Conservation (phyloP, 2,888 invertebrate species). For the Oeneis ivallda region DNA sequence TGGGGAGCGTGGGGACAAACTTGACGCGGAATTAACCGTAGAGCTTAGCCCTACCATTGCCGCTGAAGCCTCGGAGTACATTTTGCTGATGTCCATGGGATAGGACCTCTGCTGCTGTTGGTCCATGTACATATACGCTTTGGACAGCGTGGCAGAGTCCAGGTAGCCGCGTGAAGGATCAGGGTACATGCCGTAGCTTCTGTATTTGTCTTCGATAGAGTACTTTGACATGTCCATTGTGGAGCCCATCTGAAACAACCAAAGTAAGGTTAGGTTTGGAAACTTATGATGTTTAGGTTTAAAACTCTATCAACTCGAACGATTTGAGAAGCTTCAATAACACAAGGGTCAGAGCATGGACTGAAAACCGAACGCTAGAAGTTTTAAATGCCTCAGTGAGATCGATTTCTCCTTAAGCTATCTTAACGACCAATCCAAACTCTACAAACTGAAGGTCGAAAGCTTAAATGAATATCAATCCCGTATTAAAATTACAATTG, state of each 20-base stretch:
- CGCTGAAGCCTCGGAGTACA: constrained; percentile 84
- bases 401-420: too few species aligned
- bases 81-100: constrained; percentile 84
- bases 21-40: constrained; percentile 69
- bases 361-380: too few species aligned
- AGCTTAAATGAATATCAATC: too few species aligned
- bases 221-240: constrained; percentile 90
- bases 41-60: constrained; percentile 81
- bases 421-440: too few species aligned
- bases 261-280: neutral
- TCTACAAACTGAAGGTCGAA: too few species aligned
- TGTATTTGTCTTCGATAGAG: constrained; percentile 89
- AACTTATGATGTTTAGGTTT: neutral
- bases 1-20: constrained; percentile 71
- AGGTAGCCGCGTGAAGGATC: constrained; percentile 87
- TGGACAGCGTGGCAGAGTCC: constrained; percentile 87
- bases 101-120: constrained; percentile 80
- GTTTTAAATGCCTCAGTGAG: too few species aligned
- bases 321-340: too few species aligned
- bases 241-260: constrained; percentile 84
- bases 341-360: too few species aligned
- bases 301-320: too few species aligned
- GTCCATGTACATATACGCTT: constrained; percentile 90
- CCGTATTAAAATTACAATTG: too few species aligned
- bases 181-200: constrained; percentile 88